Evolutionary conservation across 2,113 vertebrate genomes (phyloP), one percentile per base, ranked within the genome.

Genomic region (Erinaceus europaeus): DNA sequence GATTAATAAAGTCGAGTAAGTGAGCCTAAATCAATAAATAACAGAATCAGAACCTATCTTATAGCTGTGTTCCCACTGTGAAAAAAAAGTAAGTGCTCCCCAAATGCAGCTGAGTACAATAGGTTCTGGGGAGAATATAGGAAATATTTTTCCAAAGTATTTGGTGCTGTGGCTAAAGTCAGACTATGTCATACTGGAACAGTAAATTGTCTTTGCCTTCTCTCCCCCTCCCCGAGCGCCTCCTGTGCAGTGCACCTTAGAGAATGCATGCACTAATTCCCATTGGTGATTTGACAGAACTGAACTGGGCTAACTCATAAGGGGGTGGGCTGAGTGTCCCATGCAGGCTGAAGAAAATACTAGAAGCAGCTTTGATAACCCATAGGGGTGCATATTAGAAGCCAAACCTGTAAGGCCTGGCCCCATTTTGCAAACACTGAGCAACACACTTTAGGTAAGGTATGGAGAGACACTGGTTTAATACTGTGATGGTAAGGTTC

Each of bases 1-100:
- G 36, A 78, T 62, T 89, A 82, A 48, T 65, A 76, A 64, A 61
- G 61, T n/a, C 1, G 27, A 0, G 14, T 77, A 80, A 91, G 32
- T 27, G 86, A 88, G 44, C 0, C 23, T 74, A 74, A 90, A 46
- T 40, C 65, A 59, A 75, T 48, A 48, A 71, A 40, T 29, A 21
- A 14, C 65, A 53, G 15, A 74, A 46, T 2, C 4, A 71, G 10
- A 86, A 2, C 74, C 2, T 36, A 5, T 53, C 15, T 53, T 6
- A 34, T 40, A 5, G 8, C 13, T 48, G 36, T 48, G 21, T 62
- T 9, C 34, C 5, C 11, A 64, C 18, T n/a, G 8, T 9, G 80
- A 61, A 71, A 80, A 2, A n/a, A n/a, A n/a, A n/a, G n/a, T n/a
- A n/a, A n/a, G n/a, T 76, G 8, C 10, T 25, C 17, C 10, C 3